phyloP scores from a whole-genome alignment of 1,140 invertebrate genomes.

The Watersipora subatra region DNA sequence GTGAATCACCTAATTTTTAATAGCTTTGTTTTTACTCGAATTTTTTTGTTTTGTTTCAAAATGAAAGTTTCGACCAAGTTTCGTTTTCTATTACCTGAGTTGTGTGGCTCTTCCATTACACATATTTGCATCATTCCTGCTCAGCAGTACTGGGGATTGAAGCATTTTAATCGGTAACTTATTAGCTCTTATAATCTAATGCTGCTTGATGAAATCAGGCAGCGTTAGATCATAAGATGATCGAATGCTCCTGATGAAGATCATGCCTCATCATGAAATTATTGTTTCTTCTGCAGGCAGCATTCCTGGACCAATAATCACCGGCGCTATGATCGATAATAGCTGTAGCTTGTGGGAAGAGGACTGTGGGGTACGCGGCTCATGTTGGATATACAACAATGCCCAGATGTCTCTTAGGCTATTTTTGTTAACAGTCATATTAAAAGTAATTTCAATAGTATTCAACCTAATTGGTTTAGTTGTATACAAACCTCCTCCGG shows the following conservation, averaged over 20 bases:
- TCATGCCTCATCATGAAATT: not conserved
- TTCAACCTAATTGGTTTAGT: slow-evolving; percentile 17
- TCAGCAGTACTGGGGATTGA: not conserved
- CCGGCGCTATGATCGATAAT: slow-evolving; percentile 28
- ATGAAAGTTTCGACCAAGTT: too few species aligned
- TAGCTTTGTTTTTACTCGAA: too few species aligned
- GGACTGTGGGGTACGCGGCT: slow-evolving; percentile 23
- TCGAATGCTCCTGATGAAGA: not conserved
- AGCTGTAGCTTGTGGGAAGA: slow-evolving; percentile 32
- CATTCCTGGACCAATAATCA: slow-evolving; percentile 34
- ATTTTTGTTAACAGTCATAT: slow-evolving; percentile 14
- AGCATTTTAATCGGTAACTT: too few species aligned
- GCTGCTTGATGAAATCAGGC: not conserved
- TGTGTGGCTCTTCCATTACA: not conserved
- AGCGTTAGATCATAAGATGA: not conserved
- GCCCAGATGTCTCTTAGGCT: slow-evolving; percentile 19
- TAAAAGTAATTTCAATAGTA: slow-evolving; percentile 11
- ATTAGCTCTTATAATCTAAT: not conserved
- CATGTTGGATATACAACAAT: slow-evolving; percentile 34
- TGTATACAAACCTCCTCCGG: slow-evolving; percentile 16
- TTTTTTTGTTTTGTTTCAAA: too few species aligned
- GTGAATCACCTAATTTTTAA: too few species aligned
- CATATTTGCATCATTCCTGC: not conserved
- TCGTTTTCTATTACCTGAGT: too few species aligned
- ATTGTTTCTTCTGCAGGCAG: slow-evolving; percentile 18